A percentile compares a stretch with the other conserved stretches of the same genome.
These are phyloP conservation scores for Mechanitis mazaeus DNA, from an alignment of 2,888 invertebrate genomes.

Conservation along the genomic window DNA sequence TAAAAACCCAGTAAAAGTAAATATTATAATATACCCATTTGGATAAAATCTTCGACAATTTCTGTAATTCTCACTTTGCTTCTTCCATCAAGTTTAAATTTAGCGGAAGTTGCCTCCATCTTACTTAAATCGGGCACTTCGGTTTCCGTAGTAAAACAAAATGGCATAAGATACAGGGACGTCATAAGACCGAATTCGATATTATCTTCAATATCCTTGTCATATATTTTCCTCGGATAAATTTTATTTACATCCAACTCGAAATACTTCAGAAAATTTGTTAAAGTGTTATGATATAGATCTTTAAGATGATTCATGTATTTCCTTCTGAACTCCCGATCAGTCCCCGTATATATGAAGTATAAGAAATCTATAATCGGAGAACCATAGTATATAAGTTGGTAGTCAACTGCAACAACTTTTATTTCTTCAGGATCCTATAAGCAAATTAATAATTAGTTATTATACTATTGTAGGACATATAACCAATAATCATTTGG, in stretches of 20 bases:
- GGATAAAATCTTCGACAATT: slow-evolving; percentile 37
- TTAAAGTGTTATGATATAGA: slow-evolving; percentile 37
- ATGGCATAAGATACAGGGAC: slow-evolving; percentile 24
- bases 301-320: slow-evolving; percentile 39
- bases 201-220: slow-evolving; percentile 28
- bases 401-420: slow-evolving; percentile 40
- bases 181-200: slow-evolving; percentile 30
- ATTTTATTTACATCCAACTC: slow-evolving; percentile 33
- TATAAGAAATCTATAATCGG: slow-evolving; percentile 36
- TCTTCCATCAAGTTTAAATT: slow-evolving; percentile 23
- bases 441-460: slow-evolving; percentile 22
- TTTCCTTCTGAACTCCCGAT: slow-evolving; percentile 35
- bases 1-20: background rate
- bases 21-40: slow-evolving; percentile 34
- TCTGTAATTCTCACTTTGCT: slow-evolving; percentile 32
- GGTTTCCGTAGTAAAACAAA: slow-evolving; percentile 27
- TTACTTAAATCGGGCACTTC: slow-evolving; percentile 29
- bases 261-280: slow-evolving; percentile 37
- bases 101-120: slow-evolving; percentile 18
- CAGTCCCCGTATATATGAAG: slow-evolving; percentile 33
- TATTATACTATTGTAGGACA: too few relatives aligned
- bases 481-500: too few relatives aligned
- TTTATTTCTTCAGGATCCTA: slow-evolving; percentile 39
- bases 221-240: slow-evolving; percentile 31
- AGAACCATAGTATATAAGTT: slow-evolving; percentile 32